Conservation (phyloP, 2,888 invertebrate species). For the Sarcophaga rosellei region DNA sequence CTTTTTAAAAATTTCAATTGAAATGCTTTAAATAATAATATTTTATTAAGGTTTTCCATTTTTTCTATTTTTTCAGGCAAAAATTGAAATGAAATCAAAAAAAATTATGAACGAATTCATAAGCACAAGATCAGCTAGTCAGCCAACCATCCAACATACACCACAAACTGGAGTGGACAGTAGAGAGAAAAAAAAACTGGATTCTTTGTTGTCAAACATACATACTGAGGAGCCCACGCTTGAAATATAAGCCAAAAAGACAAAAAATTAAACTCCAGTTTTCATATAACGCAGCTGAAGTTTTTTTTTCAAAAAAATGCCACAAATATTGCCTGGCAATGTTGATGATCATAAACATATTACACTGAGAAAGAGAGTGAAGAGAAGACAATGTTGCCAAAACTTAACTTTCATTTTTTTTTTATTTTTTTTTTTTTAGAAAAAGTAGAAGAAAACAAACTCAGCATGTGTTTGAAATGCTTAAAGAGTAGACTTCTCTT, state of each 20-base stretch:
- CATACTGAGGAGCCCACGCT: slow-evolving; percentile 48
- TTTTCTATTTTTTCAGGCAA: too few relatives aligned
- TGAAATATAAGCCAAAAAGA: slow-evolving; percentile 3
- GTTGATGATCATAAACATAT: not conserved
- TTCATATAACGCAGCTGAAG: slow-evolving; percentile 29
- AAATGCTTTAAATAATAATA: too few relatives aligned
- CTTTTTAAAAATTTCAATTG: too few relatives aligned
- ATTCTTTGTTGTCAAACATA: slow-evolving; percentile 33
- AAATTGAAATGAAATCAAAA: not conserved
- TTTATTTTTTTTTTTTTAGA: too few relatives aligned
- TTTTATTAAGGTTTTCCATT: too few relatives aligned
- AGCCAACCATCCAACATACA: too few relatives aligned
- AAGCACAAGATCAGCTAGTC: too few relatives aligned
- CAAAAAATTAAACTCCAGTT: slow-evolving; percentile 40
- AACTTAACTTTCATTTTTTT: too few relatives aligned
- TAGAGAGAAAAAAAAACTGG: slow-evolving; percentile 36
- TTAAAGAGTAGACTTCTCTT: too few relatives aligned
- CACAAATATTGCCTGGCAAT: not conserved
- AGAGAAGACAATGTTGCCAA: too few relatives aligned
- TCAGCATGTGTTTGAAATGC: too few relatives aligned
- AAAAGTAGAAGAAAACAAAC: too few relatives aligned
- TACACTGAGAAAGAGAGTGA: slow-evolving; percentile 32
- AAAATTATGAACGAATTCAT: not conserved
- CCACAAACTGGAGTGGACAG: not conserved
- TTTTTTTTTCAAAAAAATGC: slow-evolving; percentile 28